Percentiles rank a stretch among this genome's conserved stretches.
Evolutionary conservation across 2,113 vertebrate species (phyloP).

Genomic region (Urocolius indicus): DNA sequence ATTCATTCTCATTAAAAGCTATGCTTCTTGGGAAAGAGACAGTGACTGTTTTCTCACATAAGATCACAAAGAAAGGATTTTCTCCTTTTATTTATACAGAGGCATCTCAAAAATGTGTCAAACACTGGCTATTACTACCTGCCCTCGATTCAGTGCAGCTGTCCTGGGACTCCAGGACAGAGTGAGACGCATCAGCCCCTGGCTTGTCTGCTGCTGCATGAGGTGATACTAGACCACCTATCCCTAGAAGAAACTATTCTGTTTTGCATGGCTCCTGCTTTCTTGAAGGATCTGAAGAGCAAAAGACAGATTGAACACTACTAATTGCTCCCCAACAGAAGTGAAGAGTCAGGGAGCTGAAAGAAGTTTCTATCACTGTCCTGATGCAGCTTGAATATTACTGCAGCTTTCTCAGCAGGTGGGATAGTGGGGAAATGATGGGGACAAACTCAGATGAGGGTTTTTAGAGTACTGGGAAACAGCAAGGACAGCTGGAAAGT

Average conservation of each 20-base stretch:
- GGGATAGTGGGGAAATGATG: background rate
- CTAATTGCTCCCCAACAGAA: background rate
- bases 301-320: background rate
- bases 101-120: background rate
- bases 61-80: background rate
- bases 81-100: too few relatives aligned
- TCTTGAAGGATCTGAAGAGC: background rate
- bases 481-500: background rate
- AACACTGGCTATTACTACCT: background rate
- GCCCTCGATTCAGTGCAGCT: background rate
- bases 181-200: background rate
- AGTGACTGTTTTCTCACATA: background rate
- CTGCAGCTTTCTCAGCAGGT: background rate
- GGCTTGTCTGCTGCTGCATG: background rate
- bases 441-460: accelerated
- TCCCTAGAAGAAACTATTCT: background rate
- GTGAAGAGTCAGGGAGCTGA: background rate
- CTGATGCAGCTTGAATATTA: background rate
- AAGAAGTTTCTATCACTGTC: background rate
- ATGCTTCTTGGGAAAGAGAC: background rate
- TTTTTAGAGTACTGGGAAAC: background rate
- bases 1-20: background rate
- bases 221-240: background rate
- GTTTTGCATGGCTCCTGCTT: background rate
- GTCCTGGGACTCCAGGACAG: background rate